phyloP scores from a whole-genome alignment of 2,113 vertebrate species.

The Nanorana parkeri region DNA sequence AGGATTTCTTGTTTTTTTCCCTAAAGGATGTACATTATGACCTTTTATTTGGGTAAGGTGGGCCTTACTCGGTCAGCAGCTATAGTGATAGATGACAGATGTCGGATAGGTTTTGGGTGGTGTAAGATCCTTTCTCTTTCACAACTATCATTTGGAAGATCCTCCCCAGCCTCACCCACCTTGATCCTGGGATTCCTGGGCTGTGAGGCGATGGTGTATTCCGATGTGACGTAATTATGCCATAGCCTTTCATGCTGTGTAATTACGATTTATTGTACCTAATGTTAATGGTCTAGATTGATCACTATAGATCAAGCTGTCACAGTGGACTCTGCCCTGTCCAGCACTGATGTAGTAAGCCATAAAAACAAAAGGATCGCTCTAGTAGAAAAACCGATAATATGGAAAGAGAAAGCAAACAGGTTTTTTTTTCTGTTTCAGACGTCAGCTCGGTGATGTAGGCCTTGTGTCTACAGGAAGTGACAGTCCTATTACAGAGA shows the following conservation, averaged over 20 bases:
- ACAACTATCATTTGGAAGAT: not conserved
- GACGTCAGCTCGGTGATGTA: not conserved
- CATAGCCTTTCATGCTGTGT: not conserved
- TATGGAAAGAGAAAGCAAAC: not conserved
- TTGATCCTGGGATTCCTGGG: not conserved
- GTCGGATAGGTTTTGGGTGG: too few species aligned
- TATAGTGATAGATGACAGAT: too few species aligned
- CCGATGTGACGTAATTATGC: not conserved
- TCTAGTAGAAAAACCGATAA: too few species aligned
- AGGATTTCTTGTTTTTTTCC: too few species aligned
- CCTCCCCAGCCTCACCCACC: not conserved
- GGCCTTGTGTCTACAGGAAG: not conserved
- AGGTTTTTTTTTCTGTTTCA: not conserved
- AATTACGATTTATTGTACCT: not conserved
- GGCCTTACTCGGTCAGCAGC: not conserved
- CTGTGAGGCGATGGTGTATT: not conserved
- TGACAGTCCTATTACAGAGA: not conserved
- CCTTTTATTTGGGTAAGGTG: not conserved
- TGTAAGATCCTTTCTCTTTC: too few species aligned
- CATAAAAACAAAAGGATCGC: not conserved
- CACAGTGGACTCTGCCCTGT: constrained; percentile 29
- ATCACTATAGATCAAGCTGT: not conserved
- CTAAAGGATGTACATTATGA: not conserved
- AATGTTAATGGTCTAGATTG: not conserved
- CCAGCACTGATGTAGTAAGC: not conserved